Conservation (phyloP, 2,797 vertebrate species). For the Danio kyathit region DNA sequence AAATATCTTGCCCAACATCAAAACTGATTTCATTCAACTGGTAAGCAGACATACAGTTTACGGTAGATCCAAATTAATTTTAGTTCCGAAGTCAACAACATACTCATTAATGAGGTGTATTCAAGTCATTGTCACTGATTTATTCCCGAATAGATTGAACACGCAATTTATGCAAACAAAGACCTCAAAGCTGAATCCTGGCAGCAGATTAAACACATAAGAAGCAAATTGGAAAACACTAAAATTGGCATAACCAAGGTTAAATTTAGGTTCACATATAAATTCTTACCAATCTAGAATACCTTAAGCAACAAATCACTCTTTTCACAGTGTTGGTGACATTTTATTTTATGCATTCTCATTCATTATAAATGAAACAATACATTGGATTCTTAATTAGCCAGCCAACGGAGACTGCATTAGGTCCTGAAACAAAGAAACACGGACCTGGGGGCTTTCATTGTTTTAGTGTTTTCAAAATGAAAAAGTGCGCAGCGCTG, state of each 20-base stretch:
- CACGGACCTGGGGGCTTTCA: neutral
- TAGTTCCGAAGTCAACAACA: neutral
- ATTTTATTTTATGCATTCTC: conserved; percentile 17
- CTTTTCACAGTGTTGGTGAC: neutral
- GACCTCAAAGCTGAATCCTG: neutral
- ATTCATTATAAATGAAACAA: conserved; percentile 35
- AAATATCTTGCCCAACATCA: too few species aligned
- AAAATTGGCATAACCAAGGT: neutral
- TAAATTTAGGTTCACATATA: conserved; percentile 13
- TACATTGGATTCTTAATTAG: conserved; percentile 36
- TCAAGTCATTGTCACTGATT: neutral
- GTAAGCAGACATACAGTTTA: neutral
- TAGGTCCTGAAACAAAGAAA: conserved; percentile 16
- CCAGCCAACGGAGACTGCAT: conserved; percentile 5
- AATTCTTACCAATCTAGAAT: conserved; percentile 29
- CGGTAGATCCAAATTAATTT: neutral
- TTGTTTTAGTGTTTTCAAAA: conserved; percentile 2
- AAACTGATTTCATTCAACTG: too few species aligned
- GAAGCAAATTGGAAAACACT: neutral
- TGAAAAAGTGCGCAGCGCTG: neutral
- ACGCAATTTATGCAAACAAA: too few species aligned
- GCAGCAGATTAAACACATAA: neutral
- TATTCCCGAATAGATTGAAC: too few species aligned
- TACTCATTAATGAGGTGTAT: neutral
- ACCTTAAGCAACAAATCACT: conserved; percentile 18